Evolutionary conservation across 2,797 vertebrate genomes (phyloP), one percentile per base, ranked within the genome.

Genomic region (Coendou prehensilis): DNA sequence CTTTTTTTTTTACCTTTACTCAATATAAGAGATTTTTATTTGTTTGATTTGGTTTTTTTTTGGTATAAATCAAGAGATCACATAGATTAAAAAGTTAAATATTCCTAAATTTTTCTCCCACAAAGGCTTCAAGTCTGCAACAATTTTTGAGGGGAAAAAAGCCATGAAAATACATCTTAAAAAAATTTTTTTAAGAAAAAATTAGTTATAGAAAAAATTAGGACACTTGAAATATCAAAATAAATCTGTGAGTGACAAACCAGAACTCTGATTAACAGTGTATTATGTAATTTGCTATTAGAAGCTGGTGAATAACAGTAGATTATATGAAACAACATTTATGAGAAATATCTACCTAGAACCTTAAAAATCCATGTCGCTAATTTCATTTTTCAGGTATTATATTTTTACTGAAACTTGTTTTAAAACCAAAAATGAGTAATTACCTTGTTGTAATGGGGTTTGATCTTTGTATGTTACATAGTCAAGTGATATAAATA

Each of bases 201-300:
- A 61, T 56, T 67, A 37, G 33, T 82, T 80, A 87, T 87, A 85
- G 67, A 33, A 95, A 88, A 91, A 95, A 59, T 18, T 64, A 97
- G 67, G 45, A 37, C 59, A 95, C 26, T 67, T 93, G 84, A 84
- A 85, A 85, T 87, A 81, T 79, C 84, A 94, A 96, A 94, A 96
- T 80, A 93, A 91, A 87, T 14, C 15, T 95, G n/a, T 96, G 93
- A 96, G 41, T 96, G 87, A 93, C 22, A 81, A 84, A 64, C 33
- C 52, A 95, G 87, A 93, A 73, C 9, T 89, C 57, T 88, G 67
- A 94, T 91, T 75, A 93, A n/a, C 5, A 89, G 10, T 56, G 4
- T 47, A 57, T 87, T 89, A 81, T 90, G 54, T 83, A 92, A 89
- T 59, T 50, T 52, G 47, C n/a, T 82, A 54, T 87, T 71, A 83